Evolutionary conservation across 2,888 invertebrate species (phyloP), one percentile per base, ranked within the genome.

Genomic region (Cartodere bifasciata): DNA sequence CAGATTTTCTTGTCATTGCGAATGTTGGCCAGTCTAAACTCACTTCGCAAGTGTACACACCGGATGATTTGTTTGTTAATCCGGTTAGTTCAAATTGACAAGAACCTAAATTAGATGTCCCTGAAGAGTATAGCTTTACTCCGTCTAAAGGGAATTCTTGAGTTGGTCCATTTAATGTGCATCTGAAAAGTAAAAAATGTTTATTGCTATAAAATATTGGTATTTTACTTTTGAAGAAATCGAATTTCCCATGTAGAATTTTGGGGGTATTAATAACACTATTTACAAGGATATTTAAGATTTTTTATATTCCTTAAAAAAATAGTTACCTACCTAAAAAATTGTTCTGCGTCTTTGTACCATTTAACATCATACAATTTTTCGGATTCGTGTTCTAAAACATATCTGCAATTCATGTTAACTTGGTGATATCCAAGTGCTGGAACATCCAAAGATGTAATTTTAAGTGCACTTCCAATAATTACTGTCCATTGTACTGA

Each of bases 21-120:
- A n/a, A n/a, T n/a, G n/a, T n/a, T 29, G 30, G 16, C 13, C 27
- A 28, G 29, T 57, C 57, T 5, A 52, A 38, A 33, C 45, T 53
- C 6, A 57, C 52, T 40, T 57, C 57, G 37, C 57, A 57, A 22
- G 38, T 46, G 39, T 57, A 57, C 17, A 47, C 47, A 9, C 55
- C 56, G 3, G 46, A 44, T 3, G 52, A 48, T 30, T 45, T 43
- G 9, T 44, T 21, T 11, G 40, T 48, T 13, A 55, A 35, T 29
- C 43, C 42, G 5, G 44, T 48, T 5, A 57, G 35, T 4, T 41
- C 46, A 5, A 56, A 37, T 4, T 48, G 48, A 34, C 57, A 57
- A 0, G 53, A 47, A 4, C 55, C 55, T 11, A 41, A 31, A 4
- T 42, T 28, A 1, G 46, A 45, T 16, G 35, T 36, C 15, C 40